Conservation (phyloP, 2,797 vertebrate genomes). For the Craterocephalus amniculus region DNA sequence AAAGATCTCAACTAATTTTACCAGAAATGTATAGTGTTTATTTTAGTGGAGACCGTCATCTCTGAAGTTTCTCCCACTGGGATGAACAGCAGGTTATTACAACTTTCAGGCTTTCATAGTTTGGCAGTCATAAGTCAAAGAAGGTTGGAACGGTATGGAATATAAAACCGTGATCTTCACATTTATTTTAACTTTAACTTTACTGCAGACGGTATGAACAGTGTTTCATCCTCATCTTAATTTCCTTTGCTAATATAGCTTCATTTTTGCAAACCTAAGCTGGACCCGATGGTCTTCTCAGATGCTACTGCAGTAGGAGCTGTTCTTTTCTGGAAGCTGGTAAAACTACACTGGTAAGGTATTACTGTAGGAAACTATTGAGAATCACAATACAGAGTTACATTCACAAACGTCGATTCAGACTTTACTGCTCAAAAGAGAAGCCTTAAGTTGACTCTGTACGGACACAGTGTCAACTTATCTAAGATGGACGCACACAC, state of each 20-base stretch:
- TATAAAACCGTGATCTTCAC: not conserved
- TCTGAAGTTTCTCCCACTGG: slow-evolving; percentile 2
- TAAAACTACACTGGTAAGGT: no score
- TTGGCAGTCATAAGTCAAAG: not conserved
- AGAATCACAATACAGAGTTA: not conserved
- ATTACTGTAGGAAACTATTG: not conserved
- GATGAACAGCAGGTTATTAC: slow-evolving; percentile 10
- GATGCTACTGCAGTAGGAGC: not conserved
- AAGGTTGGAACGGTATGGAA: not conserved
- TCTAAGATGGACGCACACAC: no score
- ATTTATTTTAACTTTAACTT: not conserved
- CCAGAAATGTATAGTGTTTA: slow-evolving; percentile 13
- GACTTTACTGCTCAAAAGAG: no score
- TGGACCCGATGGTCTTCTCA: not conserved
- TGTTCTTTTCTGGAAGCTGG: not conserved
- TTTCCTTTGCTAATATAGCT: not conserved
- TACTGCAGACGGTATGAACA: not conserved
- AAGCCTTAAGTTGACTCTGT: no score
- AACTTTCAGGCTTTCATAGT: not conserved
- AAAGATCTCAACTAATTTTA: slow-evolving; percentile 11
- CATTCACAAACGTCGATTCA: no score
- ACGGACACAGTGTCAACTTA: no score
- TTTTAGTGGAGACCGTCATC: slow-evolving; percentile 8
- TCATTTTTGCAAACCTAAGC: not conserved
- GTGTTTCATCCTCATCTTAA: not conserved